A percentile compares a stretch with the other conserved stretches of the same genome.
These are phyloP conservation scores for Gymnarchus niloticus DNA, from an alignment of 2,113 vertebrate genomes.

Conservation along the genomic window DNA sequence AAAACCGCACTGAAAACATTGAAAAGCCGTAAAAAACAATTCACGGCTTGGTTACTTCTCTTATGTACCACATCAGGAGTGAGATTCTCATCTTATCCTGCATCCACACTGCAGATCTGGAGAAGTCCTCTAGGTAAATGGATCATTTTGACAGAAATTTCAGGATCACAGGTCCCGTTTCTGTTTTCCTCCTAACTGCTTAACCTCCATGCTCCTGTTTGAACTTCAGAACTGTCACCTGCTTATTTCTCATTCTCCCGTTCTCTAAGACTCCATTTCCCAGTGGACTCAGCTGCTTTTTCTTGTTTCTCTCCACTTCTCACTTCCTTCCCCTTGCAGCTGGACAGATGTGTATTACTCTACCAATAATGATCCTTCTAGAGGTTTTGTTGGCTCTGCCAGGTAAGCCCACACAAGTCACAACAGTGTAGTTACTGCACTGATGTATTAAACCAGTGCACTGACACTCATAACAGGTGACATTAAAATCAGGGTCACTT, in stretches of 20 bases:
- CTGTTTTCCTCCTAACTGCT: slow-evolving; percentile 24
- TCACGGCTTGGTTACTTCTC: not conserved
- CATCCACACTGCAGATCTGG: not conserved
- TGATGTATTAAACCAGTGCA: not conserved
- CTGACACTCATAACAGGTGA: not conserved
- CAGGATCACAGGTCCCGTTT: not conserved
- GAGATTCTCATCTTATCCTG: not conserved
- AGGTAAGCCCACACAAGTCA: slow-evolving; percentile 49
- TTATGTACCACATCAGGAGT: not conserved
- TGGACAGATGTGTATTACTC: slow-evolving; percentile 55
- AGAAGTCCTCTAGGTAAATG: not conserved
- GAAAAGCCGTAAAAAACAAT: too few relatives aligned
- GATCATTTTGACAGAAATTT: not conserved
- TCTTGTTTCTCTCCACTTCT: slow-evolving; percentile 26
- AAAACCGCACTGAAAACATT: not conserved
- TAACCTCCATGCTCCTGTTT: slow-evolving; percentile 36
- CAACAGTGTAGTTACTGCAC: too few relatives aligned
- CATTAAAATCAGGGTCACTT: not conserved
- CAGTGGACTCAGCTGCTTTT: slow-evolving; percentile 31
- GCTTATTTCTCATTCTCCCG: not conserved
- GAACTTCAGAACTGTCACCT: not conserved
- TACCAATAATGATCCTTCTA: slow-evolving; percentile 54
- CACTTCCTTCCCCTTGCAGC: slow-evolving; percentile 49
- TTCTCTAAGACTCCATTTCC: slow-evolving; percentile 27
- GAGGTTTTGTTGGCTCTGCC: slow-evolving; percentile 60